phyloP scores from a whole-genome alignment of 2,888 invertebrate species.

The Itoplectis maculator region DNA sequence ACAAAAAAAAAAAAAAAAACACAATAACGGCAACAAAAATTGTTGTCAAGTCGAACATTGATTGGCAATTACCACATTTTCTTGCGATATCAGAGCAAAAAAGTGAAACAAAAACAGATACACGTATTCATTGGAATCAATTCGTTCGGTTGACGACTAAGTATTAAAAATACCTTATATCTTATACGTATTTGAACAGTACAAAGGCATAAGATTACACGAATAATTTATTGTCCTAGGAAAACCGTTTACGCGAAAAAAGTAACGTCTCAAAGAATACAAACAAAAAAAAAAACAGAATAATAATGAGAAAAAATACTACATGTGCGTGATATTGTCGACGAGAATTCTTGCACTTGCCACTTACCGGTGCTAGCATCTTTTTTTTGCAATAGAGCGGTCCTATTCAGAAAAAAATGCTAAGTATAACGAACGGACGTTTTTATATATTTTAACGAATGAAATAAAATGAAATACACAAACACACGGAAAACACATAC shows the following conservation, averaged over 20 bases:
- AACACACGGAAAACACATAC: slow-evolving; percentile 21
- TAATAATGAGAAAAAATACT: slow-evolving; percentile 25
- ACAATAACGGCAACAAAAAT: slow-evolving; percentile 7
- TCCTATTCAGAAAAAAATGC: slow-evolving; percentile 71
- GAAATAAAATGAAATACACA: slow-evolving; percentile 18
- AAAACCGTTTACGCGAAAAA: slow-evolving; percentile 32
- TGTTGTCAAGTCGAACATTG: slow-evolving; percentile 16
- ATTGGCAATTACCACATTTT: slow-evolving; percentile 34
- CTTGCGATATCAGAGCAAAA: not conserved
- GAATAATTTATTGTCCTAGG: slow-evolving; percentile 60
- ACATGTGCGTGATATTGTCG: slow-evolving; percentile 26
- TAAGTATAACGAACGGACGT: slow-evolving; percentile 40
- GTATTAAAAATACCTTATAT: slow-evolving; percentile 47
- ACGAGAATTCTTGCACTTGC: slow-evolving; percentile 45
- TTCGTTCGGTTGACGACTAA: slow-evolving; percentile 46
- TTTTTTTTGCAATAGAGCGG: slow-evolving; percentile 73
- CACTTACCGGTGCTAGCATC: slow-evolving; percentile 62
- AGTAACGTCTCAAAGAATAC: slow-evolving; percentile 41
- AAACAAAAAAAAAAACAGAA: slow-evolving; percentile 11
- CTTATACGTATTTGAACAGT: slow-evolving; percentile 54
- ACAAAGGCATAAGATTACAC: slow-evolving; percentile 56
- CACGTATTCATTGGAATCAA: slow-evolving; percentile 39
- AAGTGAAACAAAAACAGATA: slow-evolving; percentile 19
- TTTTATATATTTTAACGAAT: slow-evolving; percentile 46
- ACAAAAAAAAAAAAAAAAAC: not conserved